Base-by-base conservation (phyloP, 2,113 vertebrate genomes). In the Pipra filicauda region DNA sequence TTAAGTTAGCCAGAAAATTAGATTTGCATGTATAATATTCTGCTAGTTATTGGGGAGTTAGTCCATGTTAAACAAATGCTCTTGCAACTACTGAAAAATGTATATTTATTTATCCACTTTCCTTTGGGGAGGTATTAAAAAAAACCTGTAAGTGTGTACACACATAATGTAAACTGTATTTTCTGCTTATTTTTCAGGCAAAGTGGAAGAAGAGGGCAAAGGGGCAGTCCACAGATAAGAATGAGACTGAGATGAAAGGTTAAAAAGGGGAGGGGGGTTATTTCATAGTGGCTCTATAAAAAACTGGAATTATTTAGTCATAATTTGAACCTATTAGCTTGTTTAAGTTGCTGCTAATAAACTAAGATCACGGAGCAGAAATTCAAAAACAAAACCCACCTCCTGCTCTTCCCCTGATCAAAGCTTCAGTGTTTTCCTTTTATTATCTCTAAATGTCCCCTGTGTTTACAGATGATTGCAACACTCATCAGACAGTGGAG, bases 1-100 rank as follows among this genome's bases (percentile, higher is more conserved):
- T 84, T 69, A 91, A 95, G 65, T 91, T 91, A 93, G 83, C 41
- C 84, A 85, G 88, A 97, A 95, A 93, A 94, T 95, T 73, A 95
- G 64, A 95, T 94, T 83, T 91, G 71, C 5, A 2, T 88, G 61
- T 91, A 78, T 88, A 91, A 92, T 93, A 69, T 91, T 91, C 43
- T 76, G 51, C 39, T 82, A 86, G 93, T 91, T 95, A 74, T 4
- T 79, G 84, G 10, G 61, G 62, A 91, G 54, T 78, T 91, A 87
- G 90, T 44, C 77, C 85, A 19, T 27, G 39, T 93, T 95, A 94
- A 94, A 91, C 65, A 97, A 96, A 93, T 94, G 65, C 57, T 86
- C 70, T 59, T 54, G 44, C 62, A 86, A 72, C 67, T 84, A 59
- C 43, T 77, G 72, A 88, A 94, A 94, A 92, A 71, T 37, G 55